Evolutionary conservation across 2,113 vertebrate species (phyloP).

Genomic region (Vulpes lagopus): DNA sequence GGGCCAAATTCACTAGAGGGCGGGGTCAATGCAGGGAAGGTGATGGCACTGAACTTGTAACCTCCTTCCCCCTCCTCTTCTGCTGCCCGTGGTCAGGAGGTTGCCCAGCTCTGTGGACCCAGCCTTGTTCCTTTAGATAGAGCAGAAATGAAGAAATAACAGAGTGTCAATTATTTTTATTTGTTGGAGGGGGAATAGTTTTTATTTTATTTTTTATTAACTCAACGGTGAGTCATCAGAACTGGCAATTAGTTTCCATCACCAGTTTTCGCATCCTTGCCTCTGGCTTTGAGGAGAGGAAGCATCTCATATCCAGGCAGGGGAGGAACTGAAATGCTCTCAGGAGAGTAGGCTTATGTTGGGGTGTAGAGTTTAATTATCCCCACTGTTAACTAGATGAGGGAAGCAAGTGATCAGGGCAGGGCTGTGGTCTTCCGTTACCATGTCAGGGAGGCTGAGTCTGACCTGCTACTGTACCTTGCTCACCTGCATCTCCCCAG

Average conservation of each 20-base stretch:
- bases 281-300: constrained; percentile 68
- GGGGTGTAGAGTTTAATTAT: constrained; percentile 78
- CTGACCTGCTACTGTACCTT: not conserved
- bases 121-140: not conserved
- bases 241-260: constrained; percentile 67
- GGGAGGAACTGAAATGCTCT: constrained; percentile 65
- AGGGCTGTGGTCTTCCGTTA: constrained; percentile 43
- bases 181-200: not conserved
- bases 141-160: constrained; percentile 15
- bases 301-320: constrained; percentile 79
- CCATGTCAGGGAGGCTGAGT: not conserved
- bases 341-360: constrained; percentile 69
- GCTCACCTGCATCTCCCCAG: not conserved
- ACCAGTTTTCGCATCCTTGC: constrained; percentile 66
- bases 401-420: constrained; percentile 47
- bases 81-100: no score
- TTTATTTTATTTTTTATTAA: constrained; percentile 59
- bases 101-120: not conserved
- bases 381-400: constrained; percentile 74
- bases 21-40: not conserved
- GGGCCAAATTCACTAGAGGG: not conserved
- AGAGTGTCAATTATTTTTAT: constrained; percentile 13
- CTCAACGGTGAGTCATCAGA: constrained; percentile 72
- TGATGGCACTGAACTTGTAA: not conserved
- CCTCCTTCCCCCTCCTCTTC: not conserved